Base-by-base conservation (phyloP, 2,888 invertebrate genomes). In the Zootermopsis nevadensis region DNA sequence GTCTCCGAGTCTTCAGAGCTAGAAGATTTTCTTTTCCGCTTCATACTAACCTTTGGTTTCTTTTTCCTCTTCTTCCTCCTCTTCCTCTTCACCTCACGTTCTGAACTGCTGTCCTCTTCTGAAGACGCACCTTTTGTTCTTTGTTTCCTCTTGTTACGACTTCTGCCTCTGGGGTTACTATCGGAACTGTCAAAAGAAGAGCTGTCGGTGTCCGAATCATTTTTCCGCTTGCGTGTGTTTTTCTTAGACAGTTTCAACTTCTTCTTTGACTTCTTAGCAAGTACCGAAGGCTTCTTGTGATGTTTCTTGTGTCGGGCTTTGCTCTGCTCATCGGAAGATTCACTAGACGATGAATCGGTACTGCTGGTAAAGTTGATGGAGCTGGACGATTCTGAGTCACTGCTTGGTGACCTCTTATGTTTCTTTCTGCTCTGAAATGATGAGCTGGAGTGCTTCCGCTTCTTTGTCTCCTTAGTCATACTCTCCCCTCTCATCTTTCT, bases 381-480 rank as follows among this genome's bases (percentile, higher is more conserved):
- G 27, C 85, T 85, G 69, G 82, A 80, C n/a, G 81, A 80, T 30
- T 79, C 60, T 42, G 83, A 83, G 15, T 85, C 72, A 86, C 84
- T 83, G 76, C 84, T 82, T n/a, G 83, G 85, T 33, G 80, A 53
- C 27, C 86, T 85, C 84, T 84, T 83, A 84, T 84, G 86, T 79
- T 85, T 84, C 77, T 83, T 86, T 27, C 82, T 81, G 85, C 81
- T 85, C 86, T 86, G 86, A 86, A 84, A 83, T 86, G 84, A 33
- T 87, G 82, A 83, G 86, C 85, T 84, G 86, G 86, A 83, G 86
- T 84, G 84, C 86, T 87, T 81, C 88, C 83, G 84, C 85, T 86
- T 79, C 84, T 33, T 86, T 80, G 82, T 82, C 81, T 76, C 60
- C 76, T 55, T 67, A 77, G 42, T 84, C 2, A 38, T 60, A 7